These are phyloP conservation scores for Microchrysa polita DNA, from an alignment of 2,888 invertebrate species.

Conservation along the genomic window DNA sequence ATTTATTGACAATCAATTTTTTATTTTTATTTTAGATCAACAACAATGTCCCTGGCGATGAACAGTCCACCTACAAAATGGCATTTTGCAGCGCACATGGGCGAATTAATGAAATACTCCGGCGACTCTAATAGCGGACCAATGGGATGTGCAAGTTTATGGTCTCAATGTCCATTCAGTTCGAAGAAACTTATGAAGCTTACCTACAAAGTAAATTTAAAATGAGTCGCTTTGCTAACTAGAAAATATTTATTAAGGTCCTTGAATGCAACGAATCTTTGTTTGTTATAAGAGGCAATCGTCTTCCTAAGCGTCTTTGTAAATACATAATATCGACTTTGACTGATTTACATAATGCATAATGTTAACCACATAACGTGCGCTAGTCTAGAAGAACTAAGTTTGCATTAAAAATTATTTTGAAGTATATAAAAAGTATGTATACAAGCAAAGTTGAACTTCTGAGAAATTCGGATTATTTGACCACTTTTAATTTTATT, in stretches of 20 bases:
- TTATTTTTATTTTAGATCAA: slow-evolving; percentile 58
- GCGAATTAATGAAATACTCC: slow-evolving; percentile 62
- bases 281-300: neutral
- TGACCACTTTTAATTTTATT: no score
- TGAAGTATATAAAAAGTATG: no score
- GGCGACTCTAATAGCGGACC: slow-evolving; percentile 62
- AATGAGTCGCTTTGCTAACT: slow-evolving; percentile 46
- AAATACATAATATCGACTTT: slow-evolving; percentile 28
- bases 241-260: neutral
- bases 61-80: slow-evolving; percentile 63
- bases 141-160: slow-evolving; percentile 63
- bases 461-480: no score
- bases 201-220: slow-evolving; percentile 60
- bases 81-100: slow-evolving; percentile 65
- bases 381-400: slow-evolving; percentile 48
- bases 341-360: slow-evolving; percentile 52
- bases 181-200: slow-evolving; percentile 64
- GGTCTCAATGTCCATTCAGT: slow-evolving; percentile 64
- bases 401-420: no score
- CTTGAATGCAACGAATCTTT: neutral
- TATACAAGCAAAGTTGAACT: no score
- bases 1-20: no score
- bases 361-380: slow-evolving; percentile 48
- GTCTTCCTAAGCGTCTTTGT: neutral
- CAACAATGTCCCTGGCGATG: slow-evolving; percentile 64